Evolutionary conservation across 1,140 invertebrate species (phyloP).

Genomic region (Caenorhabditis latens): DNA sequence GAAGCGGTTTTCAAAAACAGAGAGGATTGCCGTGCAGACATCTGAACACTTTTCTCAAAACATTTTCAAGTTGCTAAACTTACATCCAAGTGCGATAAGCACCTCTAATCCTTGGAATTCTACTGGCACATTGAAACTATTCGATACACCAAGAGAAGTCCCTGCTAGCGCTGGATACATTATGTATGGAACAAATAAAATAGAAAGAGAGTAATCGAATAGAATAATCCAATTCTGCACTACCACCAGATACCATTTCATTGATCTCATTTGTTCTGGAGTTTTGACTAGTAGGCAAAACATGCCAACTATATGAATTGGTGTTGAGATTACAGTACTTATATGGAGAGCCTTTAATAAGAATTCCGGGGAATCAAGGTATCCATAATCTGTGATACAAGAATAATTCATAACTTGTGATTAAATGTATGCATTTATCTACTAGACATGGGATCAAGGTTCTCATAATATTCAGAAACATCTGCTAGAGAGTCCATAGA

Average conservation of each 20-base stretch:
- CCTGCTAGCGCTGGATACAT: not conserved
- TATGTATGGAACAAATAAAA: not conserved
- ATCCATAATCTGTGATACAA: not conserved
- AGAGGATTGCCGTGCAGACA: not conserved
- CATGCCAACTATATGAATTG: not conserved
- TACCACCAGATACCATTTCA: not conserved
- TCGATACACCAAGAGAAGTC: not conserved
- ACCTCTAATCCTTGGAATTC: not conserved
- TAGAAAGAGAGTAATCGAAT: not conserved
- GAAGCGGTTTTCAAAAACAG: constrained; percentile 2
- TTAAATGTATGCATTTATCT: not conserved
- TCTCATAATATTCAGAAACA: no score
- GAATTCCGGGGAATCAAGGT: not conserved
- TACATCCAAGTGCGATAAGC: not conserved
- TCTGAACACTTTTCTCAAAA: not conserved
- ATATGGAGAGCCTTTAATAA: not conserved
- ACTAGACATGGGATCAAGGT: not conserved
- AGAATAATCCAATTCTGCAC: not conserved
- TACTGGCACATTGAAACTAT: not conserved
- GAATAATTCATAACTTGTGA: not conserved
- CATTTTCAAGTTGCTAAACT: not conserved
- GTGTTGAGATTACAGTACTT: not conserved
- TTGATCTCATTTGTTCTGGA: not conserved
- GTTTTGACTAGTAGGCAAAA: not conserved
- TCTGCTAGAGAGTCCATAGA: no score